Base-by-base conservation (phyloP, 2,888 invertebrate species). In the Phortica magna region DNA sequence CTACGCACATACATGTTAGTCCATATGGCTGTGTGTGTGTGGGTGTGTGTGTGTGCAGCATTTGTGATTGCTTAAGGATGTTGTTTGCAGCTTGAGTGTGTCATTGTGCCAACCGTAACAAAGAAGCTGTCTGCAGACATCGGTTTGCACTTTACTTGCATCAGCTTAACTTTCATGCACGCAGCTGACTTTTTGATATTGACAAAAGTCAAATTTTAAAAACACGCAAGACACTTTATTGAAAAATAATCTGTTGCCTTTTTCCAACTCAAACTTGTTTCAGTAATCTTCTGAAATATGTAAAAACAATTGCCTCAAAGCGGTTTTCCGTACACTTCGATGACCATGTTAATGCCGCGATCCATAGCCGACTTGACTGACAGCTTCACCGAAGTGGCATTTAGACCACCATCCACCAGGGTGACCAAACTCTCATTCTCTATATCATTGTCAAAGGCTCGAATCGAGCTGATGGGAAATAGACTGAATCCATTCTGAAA, bases 1-100 rank as follows among this genome's bases (percentile, higher is more conserved):
- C 42, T 48, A n/a, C 43, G 57, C 2, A 17, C n/a, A 61, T 55
- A 7, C 7, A 22, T 70, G 48, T 70, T 9, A 55, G 31, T 76
- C 7, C 39, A 10, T 67, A 22, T 10, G 14, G 55, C 9, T 42
- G 39, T 70, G 17, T 42, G n/a, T 43, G 9, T 59, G 17, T 6
- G 6, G 14, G 14, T 12, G 10, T 48, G 2, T 12, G 48, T 48
- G 48, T 12, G 14, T 48, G 14, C 7, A 7, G 14, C 14, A 12
- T 48, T 48, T 12, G 10, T 48, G 48, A 31, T 19, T 7, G 59
- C 59, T 59, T n/a, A 9, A 10, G n/a, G 59, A 7, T n/a, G n/a
- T 59, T 7, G 2, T 19, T 59, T 7, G 31, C 2, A 31, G 31
- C 59, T 19, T 17, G n/a, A n/a, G 14, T 19, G 59, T 59, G 59